phyloP scores from a whole-genome alignment of 2,888 invertebrate genomes.

The Aphodius granarius region DNA sequence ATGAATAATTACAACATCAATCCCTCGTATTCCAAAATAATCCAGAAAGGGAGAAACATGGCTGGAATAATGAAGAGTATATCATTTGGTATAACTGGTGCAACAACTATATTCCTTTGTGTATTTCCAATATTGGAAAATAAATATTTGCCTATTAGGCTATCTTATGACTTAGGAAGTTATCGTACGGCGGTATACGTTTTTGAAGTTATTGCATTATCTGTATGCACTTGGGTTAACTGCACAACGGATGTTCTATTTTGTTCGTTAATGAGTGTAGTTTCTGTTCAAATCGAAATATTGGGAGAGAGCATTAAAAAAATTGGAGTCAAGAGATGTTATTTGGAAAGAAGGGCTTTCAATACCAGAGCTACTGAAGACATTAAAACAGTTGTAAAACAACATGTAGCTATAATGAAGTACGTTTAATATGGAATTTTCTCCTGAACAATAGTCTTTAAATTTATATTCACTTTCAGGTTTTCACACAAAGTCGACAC shows the following conservation, averaged over 20 bases:
- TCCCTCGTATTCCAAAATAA: neutral
- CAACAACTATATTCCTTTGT: neutral
- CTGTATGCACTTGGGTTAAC: neutral
- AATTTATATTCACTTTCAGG: neutral
- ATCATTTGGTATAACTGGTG: neutral
- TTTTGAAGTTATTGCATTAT: conserved; percentile 10
- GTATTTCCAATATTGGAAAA: conserved; percentile 16
- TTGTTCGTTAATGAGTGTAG: neutral
- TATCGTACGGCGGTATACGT: conserved; percentile 8
- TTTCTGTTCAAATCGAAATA: neutral
- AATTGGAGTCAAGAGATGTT: neutral
- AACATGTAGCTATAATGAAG: neutral
- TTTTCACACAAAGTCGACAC: neutral
- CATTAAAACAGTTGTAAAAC: neutral
- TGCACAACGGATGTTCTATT: neutral
- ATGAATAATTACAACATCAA: neutral
- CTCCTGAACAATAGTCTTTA: too few relatives aligned
- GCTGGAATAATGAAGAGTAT: neutral
- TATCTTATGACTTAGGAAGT: conserved; percentile 14
- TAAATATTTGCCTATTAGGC: conserved; percentile 12
- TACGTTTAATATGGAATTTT: neutral
- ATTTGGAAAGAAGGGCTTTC: neutral
- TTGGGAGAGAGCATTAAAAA: neutral
- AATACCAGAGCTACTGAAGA: neutral
- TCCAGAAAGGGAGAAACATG: neutral